phyloP scores from a whole-genome alignment of 2,797 vertebrate species.

The Cetoscarus ocellatus region DNA sequence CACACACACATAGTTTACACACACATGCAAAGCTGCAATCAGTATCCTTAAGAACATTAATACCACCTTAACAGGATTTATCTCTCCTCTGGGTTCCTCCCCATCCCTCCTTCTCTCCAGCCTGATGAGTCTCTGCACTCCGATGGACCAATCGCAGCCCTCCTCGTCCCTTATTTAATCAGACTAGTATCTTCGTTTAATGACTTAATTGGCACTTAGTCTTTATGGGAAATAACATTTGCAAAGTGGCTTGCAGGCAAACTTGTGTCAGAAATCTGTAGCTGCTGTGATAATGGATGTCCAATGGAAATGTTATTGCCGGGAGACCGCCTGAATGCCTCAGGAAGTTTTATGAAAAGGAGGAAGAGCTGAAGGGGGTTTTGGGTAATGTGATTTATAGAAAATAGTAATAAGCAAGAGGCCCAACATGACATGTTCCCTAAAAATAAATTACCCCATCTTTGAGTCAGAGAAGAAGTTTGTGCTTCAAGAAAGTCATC shows the following conservation, averaged over 20 bases:
- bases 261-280: slow-evolving; percentile 23
- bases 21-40: slow-evolving; percentile 39
- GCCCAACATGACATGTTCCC: too few species aligned
- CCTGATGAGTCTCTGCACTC: slow-evolving; percentile 9
- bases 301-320: neutral
- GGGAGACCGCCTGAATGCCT: too few species aligned
- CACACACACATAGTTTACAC: slow-evolving; percentile 16
- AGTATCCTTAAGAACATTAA: slow-evolving; percentile 65
- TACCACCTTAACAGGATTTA: slow-evolving; percentile 68
- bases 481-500: too few species aligned
- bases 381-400: too few species aligned
- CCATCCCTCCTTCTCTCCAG: neutral
- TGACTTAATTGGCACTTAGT: slow-evolving; percentile 19
- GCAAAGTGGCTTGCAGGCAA: slow-evolving; percentile 32
- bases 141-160: slow-evolving; percentile 9
- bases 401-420: too few species aligned
- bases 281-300: neutral
- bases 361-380: too few species aligned
- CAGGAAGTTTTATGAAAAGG: too few species aligned
- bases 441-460: too few species aligned
- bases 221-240: slow-evolving; percentile 46
- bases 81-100: slow-evolving; percentile 32
- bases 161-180: slow-evolving; percentile 36
- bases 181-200: slow-evolving; percentile 40
- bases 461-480: too few species aligned